These are phyloP conservation scores for Limonius californicus DNA, from an alignment of 1,140 invertebrate species.

Conservation along the genomic window DNA sequence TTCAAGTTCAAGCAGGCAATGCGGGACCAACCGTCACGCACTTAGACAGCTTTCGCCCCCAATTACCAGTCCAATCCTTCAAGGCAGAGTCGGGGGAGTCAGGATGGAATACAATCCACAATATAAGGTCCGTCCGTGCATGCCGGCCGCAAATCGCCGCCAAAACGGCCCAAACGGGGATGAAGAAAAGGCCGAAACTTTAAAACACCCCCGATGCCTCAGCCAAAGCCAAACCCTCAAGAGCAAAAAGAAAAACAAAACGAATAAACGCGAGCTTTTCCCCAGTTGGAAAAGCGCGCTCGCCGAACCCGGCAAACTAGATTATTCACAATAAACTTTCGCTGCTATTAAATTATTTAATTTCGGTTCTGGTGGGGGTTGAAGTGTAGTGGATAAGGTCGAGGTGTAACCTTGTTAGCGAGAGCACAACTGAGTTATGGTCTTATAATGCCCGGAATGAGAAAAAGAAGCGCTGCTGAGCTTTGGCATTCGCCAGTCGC, in stretches of 20 bases:
- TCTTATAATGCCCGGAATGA: conserved; percentile 47
- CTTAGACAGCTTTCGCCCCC: conserved; percentile 26
- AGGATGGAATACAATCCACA: background rate
- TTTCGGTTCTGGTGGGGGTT: conserved; percentile 40
- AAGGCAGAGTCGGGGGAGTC: conserved; percentile 24
- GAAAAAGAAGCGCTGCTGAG: conserved; percentile 42
- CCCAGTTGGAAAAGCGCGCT: conserved; percentile 6
- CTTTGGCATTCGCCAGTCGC: conserved; percentile 39
- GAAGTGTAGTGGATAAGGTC: conserved; percentile 40
- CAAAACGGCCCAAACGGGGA: background rate
- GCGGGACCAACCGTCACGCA: background rate
- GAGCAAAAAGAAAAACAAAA: conserved; percentile 7
- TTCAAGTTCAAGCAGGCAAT: background rate
- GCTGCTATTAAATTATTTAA: conserved; percentile 50
- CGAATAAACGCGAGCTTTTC: conserved; percentile 7
- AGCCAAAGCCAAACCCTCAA: background rate
- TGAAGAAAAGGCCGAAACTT: background rate
- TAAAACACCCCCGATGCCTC: background rate
- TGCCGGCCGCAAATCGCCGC: background rate
- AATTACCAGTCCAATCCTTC: conserved; percentile 33
- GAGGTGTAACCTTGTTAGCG: conserved; percentile 47
- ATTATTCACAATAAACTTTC: conserved; percentile 51
- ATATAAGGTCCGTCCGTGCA: background rate
- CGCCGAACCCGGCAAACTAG: conserved; percentile 40
- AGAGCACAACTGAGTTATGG: conserved; percentile 47